Base-by-base conservation (phyloP, 2,113 vertebrate species). In the Ptilorrhoa leucosticta region DNA sequence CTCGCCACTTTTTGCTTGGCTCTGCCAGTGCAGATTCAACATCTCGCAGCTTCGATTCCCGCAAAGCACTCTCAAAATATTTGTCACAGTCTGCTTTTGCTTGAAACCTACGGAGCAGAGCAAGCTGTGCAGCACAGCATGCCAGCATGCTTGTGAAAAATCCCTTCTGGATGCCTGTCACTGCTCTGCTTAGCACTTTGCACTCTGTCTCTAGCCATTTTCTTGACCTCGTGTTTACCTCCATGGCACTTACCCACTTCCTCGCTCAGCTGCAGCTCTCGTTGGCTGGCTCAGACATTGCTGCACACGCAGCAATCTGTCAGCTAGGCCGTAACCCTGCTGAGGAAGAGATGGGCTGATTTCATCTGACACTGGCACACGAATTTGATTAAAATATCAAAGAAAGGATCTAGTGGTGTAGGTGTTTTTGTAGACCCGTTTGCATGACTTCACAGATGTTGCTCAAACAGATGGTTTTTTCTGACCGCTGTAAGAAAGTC, bases 61-160 rank as follows among this genome's bases (percentile, higher is more conserved):
- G 61, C 3, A 3, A 94, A 94, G 72, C 64, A 47, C 86, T 93
- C 95, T 94, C 83, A 81, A 96, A 96, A 95, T 93, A 92, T 95
- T 95, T 96, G 95, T 96, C 86, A 84, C 83, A 96, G 94, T 10
- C 91, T 89, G 76, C 72, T 87, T 91, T 87, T 71, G 83, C 94
- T 94, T 20, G 12, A 84, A 91, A 84, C 61, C 83, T 81, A 63
- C 5, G 0, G 83, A 94, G 89, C 39, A 71, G 87, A 94, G 83
- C 93, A 95, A 96, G 95, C 96, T 97, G 96, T 92, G 91, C 91
- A 31, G 68, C 27, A 14, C 60, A 81, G 83, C 47, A 24, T 84
- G 95, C 93, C 95, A 96, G 68, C 86, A n/a, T 2, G 64, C 81
- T 75, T 83, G 91, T 78, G 94, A 94, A 92, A 93, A 89, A 89